These are phyloP conservation scores for Pachyramphus minor DNA, from an alignment of 2,113 vertebrate species.

Conservation along the genomic window DNA sequence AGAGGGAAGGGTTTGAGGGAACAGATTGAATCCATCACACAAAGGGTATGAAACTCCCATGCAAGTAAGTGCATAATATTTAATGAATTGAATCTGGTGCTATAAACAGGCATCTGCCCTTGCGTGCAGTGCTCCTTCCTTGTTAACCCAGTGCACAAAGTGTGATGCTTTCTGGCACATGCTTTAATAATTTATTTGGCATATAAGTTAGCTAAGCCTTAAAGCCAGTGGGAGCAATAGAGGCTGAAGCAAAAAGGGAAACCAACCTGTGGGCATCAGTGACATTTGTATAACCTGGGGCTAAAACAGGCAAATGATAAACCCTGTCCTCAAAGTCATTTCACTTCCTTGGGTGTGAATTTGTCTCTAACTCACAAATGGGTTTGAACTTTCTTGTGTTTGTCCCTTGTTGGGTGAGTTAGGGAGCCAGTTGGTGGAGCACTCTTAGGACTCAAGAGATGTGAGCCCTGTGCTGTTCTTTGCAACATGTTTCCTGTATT, in stretches of 20 bases:
- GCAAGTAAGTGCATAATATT: conserved; percentile 15
- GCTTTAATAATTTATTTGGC: conserved; percentile 48
- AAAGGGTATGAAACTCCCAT: conserved; percentile 23
- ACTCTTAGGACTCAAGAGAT: background rate
- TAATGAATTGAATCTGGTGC: conserved; percentile 43
- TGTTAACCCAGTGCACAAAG: conserved; percentile 19
- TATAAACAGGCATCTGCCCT: conserved; percentile 33
- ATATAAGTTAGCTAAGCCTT: conserved; percentile 23
- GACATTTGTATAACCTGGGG: conserved; percentile 8
- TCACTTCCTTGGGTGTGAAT: background rate
- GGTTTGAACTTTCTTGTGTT: background rate
- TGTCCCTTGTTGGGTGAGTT: background rate
- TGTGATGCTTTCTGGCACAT: conserved; percentile 24
- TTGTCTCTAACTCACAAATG: background rate
- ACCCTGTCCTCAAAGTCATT: background rate
- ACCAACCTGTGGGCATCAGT: background rate
- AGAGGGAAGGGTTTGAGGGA: background rate
- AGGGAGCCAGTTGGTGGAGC: background rate
- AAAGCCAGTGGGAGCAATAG: background rate
- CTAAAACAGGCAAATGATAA: background rate
- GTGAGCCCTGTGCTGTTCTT: background rate
- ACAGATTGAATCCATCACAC: conserved; percentile 48
- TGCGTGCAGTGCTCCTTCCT: conserved; percentile 9
- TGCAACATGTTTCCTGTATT: background rate
- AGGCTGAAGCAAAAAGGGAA: background rate